These are phyloP conservation scores for Zaprionus ornatus DNA, from an alignment of 1,140 invertebrate species.

Conservation along the genomic window DNA sequence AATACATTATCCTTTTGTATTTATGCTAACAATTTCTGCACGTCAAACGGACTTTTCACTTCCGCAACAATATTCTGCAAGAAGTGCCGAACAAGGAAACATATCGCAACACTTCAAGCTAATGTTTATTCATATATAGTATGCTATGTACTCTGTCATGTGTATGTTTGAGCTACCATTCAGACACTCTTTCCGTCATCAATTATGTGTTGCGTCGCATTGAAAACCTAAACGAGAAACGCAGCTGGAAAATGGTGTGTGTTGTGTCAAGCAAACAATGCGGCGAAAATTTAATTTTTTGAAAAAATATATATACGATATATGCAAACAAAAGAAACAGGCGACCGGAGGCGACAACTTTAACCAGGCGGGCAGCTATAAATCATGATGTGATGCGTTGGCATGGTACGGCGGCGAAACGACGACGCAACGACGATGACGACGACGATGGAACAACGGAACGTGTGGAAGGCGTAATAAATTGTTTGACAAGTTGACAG, in stretches of 20 bases:
- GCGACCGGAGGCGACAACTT: slow-evolving; percentile 46
- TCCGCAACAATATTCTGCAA: background rate
- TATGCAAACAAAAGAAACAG: slow-evolving; percentile 9
- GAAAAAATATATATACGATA: slow-evolving; percentile 21
- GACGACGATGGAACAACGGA: background rate
- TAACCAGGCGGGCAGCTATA: slow-evolving; percentile 62
- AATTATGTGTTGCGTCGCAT: slow-evolving; percentile 31
- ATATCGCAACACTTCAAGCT: slow-evolving; percentile 13
- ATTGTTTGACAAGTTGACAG: slow-evolving; percentile 79
- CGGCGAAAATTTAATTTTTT: slow-evolving; percentile 53
- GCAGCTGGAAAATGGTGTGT: slow-evolving; percentile 46
- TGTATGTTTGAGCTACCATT: slow-evolving; percentile 3
- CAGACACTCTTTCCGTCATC: slow-evolving; percentile 31
- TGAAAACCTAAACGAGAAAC: slow-evolving; percentile 23
- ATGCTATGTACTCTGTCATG: slow-evolving; percentile 9
- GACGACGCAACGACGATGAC: background rate
- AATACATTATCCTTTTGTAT: background rate
- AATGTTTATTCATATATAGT: slow-evolving; percentile 26
- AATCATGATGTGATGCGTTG: slow-evolving; percentile 60
- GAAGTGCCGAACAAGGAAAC: background rate
- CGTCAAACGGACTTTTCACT: background rate
- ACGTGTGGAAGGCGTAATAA: slow-evolving; percentile 56
- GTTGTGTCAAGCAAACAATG: slow-evolving; percentile 32
- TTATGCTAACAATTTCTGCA: background rate
- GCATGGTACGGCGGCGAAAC: background rate